Conservation (phyloP, 2,888 invertebrate species). For the Aleiodes testaceus region DNA sequence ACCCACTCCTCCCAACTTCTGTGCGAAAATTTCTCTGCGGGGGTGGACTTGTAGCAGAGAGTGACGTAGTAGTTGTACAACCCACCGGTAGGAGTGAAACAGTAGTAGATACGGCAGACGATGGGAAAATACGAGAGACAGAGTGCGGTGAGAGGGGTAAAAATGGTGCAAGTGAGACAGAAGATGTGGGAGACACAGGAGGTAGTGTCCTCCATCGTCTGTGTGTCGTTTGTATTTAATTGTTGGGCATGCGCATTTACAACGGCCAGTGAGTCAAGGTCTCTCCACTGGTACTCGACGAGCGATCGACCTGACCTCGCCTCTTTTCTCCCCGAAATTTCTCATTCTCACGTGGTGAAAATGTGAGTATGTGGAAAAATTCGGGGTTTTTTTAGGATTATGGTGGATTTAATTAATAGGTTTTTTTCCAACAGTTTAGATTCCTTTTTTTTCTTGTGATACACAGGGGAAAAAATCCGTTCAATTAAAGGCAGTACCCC, state of each 20-base stretch:
- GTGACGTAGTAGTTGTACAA: constrained; percentile 29
- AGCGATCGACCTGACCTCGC: constrained; percentile 66
- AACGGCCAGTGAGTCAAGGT: constrained; percentile 45
- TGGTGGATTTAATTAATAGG: no score
- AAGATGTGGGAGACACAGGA: neutral
- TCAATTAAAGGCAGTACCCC: constrained; percentile 16
- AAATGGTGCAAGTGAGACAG: no score
- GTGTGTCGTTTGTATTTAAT: neutral
- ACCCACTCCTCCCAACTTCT: constrained; percentile 22
- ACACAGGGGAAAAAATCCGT: neutral
- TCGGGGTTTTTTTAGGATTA: no score
- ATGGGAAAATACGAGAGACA: constrained; percentile 17
- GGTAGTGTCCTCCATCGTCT: constrained; percentile 26
- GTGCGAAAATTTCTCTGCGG: neutral
- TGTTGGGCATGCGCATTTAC: constrained; percentile 37
- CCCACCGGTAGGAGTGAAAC: constrained; percentile 25
- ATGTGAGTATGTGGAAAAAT: no score
- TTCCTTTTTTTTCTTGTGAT: neutral
- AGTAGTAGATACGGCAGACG: constrained; percentile 29
- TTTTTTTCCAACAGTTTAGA: no score
- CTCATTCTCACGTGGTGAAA: constrained; percentile 33
- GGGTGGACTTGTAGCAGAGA: neutral
- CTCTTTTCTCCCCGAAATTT: constrained; percentile 46
- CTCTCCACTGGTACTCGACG: constrained; percentile 32
- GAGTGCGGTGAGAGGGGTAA: neutral